Base-by-base conservation (phyloP, 2,888 invertebrate genomes). In the Drosophila neotestacea region DNA sequence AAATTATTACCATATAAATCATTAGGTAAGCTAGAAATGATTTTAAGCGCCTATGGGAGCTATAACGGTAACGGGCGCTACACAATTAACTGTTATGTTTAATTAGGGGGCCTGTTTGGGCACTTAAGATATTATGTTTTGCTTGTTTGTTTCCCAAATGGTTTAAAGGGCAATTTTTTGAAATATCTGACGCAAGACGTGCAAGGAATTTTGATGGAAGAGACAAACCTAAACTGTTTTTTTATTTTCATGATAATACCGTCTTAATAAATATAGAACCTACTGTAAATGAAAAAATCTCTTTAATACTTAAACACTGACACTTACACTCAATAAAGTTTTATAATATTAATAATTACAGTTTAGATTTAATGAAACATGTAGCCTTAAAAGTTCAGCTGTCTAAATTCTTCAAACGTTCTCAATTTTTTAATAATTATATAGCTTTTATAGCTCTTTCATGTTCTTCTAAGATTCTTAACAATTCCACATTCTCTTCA, bases 1-100 rank as follows among this genome's bases (percentile, higher is more conserved):
- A 28, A 39, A 48, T 39, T 7, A 32, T 56, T 44, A 34, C 16
- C 32, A 28, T 52, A 46, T 42, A 44, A 61, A 61, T 61, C 52
- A 52, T 52, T 61, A 41, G 42, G 22, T 34, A 51, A 61, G 41
- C 44, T 32, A 28, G 36, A 27, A 46, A 48, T n/a, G 30, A 41
- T 48, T 55, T 42, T 4, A 32, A 42, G 16, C n/a, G 56, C 28
- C 36, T 13, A 22, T 34, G 46, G 28, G 22, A n/a, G 11, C 4
- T 22, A 7, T 36, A 22, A 50, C 48, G 16, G 32, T 48, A 34
- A 48, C 32, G 13, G 44, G 34, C 16, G 32, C 55, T 56, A 44
- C 32, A 10, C 38, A 58, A 39, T 48, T 48, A 59, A 48, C 48
- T 59, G 28, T 58, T 58, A 47, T 16, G 38, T 6, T 7, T 36